Percentiles rank a stretch among this genome's conserved stretches.
Conservation (phyloP, 2,888 invertebrate genomes). For the Pyrrhia umbra region DNA sequence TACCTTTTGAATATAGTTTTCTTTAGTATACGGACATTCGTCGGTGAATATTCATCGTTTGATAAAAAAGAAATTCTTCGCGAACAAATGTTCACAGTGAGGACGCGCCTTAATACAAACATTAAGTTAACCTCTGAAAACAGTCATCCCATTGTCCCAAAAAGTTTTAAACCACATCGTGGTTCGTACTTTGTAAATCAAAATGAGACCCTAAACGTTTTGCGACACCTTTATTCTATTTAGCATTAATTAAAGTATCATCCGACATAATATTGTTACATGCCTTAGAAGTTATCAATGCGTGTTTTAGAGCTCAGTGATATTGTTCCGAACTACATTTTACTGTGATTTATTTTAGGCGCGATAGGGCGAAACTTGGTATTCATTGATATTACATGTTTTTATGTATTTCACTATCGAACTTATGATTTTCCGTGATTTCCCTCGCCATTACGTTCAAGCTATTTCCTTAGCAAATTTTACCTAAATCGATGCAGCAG, state of each 20-base stretch:
- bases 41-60: neutral
- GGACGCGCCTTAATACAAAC: neutral
- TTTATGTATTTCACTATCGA: too few species aligned
- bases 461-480: too few species aligned
- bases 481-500: neutral
- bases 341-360: neutral
- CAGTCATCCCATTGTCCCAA: conserved; percentile 22
- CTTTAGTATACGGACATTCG: neutral
- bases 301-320: conserved; percentile 2
- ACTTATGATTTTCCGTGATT: too few species aligned
- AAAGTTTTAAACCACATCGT: conserved; percentile 41
- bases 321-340: neutral
- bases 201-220: conserved; percentile 39
- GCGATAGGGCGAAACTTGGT: too few species aligned
- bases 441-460: too few species aligned
- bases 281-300: conserved; percentile 36
- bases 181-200: conserved; percentile 48
- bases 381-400: too few species aligned
- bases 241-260: conserved; percentile 59
- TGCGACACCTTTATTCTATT: conserved; percentile 38
- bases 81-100: neutral
- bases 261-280: conserved; percentile 42
- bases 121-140: conserved; percentile 18
- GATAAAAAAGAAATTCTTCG: neutral
- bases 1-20: neutral